phyloP scores from a whole-genome alignment of 2,888 invertebrate species.

The Cataglyphis albicans region DNA sequence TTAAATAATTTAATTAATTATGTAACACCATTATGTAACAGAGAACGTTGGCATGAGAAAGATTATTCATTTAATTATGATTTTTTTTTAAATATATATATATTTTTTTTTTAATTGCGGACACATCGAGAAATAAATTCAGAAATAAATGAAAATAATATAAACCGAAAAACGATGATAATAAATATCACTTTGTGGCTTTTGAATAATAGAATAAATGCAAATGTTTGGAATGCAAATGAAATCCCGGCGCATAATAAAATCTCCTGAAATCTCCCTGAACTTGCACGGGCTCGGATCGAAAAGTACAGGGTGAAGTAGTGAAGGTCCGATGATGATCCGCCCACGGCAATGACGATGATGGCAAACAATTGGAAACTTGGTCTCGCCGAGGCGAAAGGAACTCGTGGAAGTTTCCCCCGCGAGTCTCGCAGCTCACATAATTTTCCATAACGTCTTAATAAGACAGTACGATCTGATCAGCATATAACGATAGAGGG shows the following conservation, averaged over 20 bases:
- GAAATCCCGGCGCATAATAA: constrained; percentile 28
- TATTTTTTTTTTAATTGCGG: too few relatives aligned
- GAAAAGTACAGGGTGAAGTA: not conserved
- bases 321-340: constrained; percentile 20
- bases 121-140: not conserved
- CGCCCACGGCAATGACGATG: constrained; percentile 2
- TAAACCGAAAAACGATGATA: not conserved
- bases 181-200: constrained; percentile 16
- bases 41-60: not conserved
- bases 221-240: constrained; percentile 11
- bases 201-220: constrained; percentile 27
- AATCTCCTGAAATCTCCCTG: constrained; percentile 3
- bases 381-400: not conserved
- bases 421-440: constrained; percentile 21
- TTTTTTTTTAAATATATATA: too few relatives aligned
- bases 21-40: constrained; percentile 4
- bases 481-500: constrained; percentile 27
- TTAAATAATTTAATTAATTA: constrained; percentile 67
- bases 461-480: constrained; percentile 54
- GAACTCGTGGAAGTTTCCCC: not conserved
- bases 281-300: constrained; percentile 24
- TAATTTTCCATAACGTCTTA: constrained; percentile 32
- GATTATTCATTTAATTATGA: not conserved
- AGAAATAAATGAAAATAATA: not conserved
- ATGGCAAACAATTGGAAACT: constrained; percentile 46